These are phyloP conservation scores for Scaptomyza cyrtandrae DNA, from an alignment of 2,888 invertebrate species.

Conservation along the genomic window DNA sequence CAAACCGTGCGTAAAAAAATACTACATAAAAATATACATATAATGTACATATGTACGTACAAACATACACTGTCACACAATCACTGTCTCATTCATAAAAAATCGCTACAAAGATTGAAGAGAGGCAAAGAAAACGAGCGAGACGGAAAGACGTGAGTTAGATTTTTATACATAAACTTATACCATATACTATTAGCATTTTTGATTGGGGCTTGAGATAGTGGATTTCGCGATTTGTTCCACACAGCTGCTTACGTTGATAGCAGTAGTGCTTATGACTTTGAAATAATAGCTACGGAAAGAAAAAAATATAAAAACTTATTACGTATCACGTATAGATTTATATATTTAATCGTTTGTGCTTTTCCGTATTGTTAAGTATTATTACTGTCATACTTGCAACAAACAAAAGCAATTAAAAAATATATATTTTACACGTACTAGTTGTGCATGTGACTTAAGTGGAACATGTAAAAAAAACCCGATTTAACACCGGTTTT, in stretches of 20 bases:
- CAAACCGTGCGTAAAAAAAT: not conserved
- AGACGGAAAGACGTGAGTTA: not conserved
- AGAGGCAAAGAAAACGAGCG: not conserved
- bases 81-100: too few species aligned
- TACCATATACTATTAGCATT: conserved; percentile 7
- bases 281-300: too few species aligned
- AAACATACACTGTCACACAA: too few species aligned
- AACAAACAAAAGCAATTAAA: conserved; percentile 2
- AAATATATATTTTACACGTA: not conserved
- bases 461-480: not conserved
- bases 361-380: not conserved
- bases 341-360: not conserved
- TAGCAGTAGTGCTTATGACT: conserved; percentile 21
- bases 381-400: not conserved
- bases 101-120: not conserved
- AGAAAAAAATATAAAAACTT: too few species aligned
- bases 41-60: conserved; percentile 1
- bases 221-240: conserved; percentile 19
- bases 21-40: not conserved
- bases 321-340: conserved; percentile 22
- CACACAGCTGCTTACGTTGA: conserved; percentile 29
- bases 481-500: conserved; percentile 21
- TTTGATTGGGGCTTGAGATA: conserved; percentile 24
- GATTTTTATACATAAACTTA: conserved; percentile 4
- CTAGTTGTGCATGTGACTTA: not conserved